Percentiles rank a stretch among this genome's conserved stretches.
Evolutionary conservation across 2,797 vertebrate species (phyloP).

Genomic region (Naso thynnoides): DNA sequence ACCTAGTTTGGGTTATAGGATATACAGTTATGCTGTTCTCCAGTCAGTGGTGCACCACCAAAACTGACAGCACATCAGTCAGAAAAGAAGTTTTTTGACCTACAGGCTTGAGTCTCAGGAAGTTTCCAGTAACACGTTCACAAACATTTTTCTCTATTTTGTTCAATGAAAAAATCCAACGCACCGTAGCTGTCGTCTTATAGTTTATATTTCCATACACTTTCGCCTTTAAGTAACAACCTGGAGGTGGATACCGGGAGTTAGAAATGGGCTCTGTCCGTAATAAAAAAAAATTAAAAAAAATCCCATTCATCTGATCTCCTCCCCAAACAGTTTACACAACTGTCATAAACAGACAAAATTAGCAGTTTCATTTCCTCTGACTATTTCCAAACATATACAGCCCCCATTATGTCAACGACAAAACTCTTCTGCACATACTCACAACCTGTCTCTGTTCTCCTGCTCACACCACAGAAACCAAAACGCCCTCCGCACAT

Average conservation of each 20-base stretch:
- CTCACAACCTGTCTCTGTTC: constrained; percentile 48
- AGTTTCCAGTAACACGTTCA: not conserved
- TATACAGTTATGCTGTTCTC: too few species aligned
- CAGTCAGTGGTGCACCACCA: too few species aligned
- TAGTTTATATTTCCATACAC: not conserved
- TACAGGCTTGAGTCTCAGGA: not conserved
- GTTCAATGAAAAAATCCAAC: not conserved
- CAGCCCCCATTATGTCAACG: constrained; percentile 33
- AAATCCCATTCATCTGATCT: constrained; percentile 15
- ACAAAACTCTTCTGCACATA: constrained; percentile 34
- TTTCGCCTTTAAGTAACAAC: not conserved
- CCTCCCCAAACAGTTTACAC: constrained; percentile 51
- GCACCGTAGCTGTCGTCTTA: not conserved
- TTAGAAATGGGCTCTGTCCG: not conserved
- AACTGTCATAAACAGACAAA: constrained; percentile 50
- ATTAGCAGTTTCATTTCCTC: constrained; percentile 60
- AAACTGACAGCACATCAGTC: too few species aligned
- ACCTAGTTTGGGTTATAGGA: too few species aligned
- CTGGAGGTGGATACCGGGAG: not conserved
- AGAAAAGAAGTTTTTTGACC: too few species aligned
- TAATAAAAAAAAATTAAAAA: constrained; percentile 17
- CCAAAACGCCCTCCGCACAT: constrained; percentile 48
- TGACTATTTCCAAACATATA: constrained; percentile 38
- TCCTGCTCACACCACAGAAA: constrained; percentile 29
- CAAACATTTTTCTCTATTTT: not conserved